phyloP scores from a whole-genome alignment of 2,797 vertebrate species.

The Poeciliopsis presidionis region DNA sequence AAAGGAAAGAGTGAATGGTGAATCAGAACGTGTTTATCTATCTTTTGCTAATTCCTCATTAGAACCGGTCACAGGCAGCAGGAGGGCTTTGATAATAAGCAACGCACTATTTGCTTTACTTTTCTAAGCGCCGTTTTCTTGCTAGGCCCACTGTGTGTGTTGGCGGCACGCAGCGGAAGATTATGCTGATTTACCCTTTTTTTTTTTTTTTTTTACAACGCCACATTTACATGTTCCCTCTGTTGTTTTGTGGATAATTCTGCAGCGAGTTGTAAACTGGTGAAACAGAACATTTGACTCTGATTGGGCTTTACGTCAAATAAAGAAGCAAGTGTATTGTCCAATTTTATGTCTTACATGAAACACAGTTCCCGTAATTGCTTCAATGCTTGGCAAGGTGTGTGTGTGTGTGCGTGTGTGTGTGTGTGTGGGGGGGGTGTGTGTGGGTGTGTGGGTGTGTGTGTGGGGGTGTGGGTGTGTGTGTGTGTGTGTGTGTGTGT shows the following conservation, averaged over 20 bases:
- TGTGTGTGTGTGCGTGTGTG: conserved; percentile 36
- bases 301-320: conserved; percentile 26
- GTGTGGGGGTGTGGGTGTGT: conserved; percentile 30
- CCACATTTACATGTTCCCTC: conserved; percentile 35
- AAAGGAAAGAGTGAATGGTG: conserved; percentile 32
- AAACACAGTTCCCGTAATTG: conserved; percentile 53
- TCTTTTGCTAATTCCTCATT: conserved; percentile 77
- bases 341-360: conserved; percentile 38
- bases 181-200: conserved; percentile 55
- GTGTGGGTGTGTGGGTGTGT: conserved; percentile 33
- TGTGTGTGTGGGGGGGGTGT: conserved; percentile 15
- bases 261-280: conserved; percentile 40
- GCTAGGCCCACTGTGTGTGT: conserved; percentile 56
- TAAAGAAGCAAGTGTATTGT: conserved; percentile 28
- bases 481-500: conserved; percentile 16
- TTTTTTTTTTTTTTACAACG: conserved; percentile 31
- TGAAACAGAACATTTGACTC: conserved; percentile 26
- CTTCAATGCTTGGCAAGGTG: conserved; percentile 35
- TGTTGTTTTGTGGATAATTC: conserved; percentile 32
- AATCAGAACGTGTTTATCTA: conserved; percentile 69
- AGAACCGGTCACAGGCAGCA: conserved; percentile 68
- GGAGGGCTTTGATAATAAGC: conserved; percentile 73
- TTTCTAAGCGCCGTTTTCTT: conserved; percentile 53
- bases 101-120: conserved; percentile 70
- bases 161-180: conserved; percentile 42